Base-by-base conservation (phyloP, 2,797 vertebrate genomes). In the Clarias platycephalus region DNA sequence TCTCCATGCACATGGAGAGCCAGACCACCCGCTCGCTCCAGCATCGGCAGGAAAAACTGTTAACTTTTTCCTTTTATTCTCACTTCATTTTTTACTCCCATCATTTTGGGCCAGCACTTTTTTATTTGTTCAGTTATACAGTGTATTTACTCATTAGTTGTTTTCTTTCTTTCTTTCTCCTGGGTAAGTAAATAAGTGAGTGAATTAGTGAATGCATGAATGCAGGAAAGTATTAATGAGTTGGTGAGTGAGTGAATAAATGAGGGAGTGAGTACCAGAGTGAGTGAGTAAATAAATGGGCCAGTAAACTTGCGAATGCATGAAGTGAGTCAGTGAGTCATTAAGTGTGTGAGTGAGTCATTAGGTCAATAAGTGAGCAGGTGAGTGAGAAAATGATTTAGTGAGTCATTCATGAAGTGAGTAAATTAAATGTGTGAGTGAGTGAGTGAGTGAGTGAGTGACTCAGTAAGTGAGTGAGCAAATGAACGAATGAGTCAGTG, bases 1-100 rank as follows among this genome's bases (percentile, higher is more conserved):
- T 80, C n/a, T 67, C 31, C n/a, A 28, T 53, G 44, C 75, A 62
- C 31, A 62, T 20, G 5, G 75, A 78, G 31, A 62, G 57, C 12
- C 57, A 60, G 75, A 86, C 60, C 70, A 62, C 75, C 75, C 75
- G 31, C 75, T 78, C 57, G 16, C 55, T 62, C 75, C 57, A 8
- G 37, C 57, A 60, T 24, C 74, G 12, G 57, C 57, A 78, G 57
- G 75, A 78, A 60, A 78, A 78, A 22, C 75, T 78, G 31, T 78
- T 78, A 60, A 78, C 55, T 34, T 34, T 76, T 77, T 77, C 8
- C 7, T 28, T 40, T 2, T 31, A 53, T 55, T 55, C 16, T 55
- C 15, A 5, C 55, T 55, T 20, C 5, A 0, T 53, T 31, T 55
- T 55, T 44, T n/a, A 5, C 53, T 58, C 22, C 34, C n/a, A 24